A percentile compares a stretch with the other conserved stretches of the same genome.
Conservation (phyloP, 1,140 invertebrate species). For the Metaphire vulgaris region DNA sequence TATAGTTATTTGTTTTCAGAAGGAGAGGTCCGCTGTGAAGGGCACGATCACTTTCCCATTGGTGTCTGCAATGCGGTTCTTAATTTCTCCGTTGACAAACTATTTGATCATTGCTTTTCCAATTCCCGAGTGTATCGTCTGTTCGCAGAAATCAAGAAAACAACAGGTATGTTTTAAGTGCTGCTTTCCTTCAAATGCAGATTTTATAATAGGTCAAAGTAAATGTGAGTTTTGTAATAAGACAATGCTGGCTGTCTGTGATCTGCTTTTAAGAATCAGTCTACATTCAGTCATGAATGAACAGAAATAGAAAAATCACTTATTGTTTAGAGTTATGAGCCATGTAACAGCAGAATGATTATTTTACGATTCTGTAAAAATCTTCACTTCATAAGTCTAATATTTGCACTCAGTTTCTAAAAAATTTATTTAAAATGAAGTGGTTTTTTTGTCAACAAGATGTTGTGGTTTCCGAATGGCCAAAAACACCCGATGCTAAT, state of each 20-base stretch:
- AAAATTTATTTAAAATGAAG: background rate
- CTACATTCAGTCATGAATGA: too few relatives aligned
- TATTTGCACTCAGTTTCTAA: background rate
- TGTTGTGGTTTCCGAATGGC: background rate
- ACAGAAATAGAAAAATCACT: too few relatives aligned
- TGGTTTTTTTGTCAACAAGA: background rate
- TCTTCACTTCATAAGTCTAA: too few relatives aligned
- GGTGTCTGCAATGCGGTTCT: background rate
- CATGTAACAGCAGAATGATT: too few relatives aligned
- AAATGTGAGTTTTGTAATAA: too few relatives aligned
- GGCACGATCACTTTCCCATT: background rate
- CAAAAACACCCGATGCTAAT: background rate
- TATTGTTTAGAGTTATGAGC: too few relatives aligned
- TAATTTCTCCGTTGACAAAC: background rate
- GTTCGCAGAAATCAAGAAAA: background rate
- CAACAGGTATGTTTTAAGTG: background rate
- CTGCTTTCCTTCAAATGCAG: background rate
- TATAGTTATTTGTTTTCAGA: background rate
- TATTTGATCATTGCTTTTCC: background rate
- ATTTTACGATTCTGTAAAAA: too few relatives aligned
- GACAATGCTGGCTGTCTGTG: too few relatives aligned
- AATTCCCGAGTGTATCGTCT: background rate
- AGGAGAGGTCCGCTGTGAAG: background rate
- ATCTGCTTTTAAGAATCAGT: too few relatives aligned
- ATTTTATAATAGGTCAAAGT: background rate